Base-by-base conservation (phyloP, 2,888 invertebrate genomes). In the Geotrupes spiniger region DNA sequence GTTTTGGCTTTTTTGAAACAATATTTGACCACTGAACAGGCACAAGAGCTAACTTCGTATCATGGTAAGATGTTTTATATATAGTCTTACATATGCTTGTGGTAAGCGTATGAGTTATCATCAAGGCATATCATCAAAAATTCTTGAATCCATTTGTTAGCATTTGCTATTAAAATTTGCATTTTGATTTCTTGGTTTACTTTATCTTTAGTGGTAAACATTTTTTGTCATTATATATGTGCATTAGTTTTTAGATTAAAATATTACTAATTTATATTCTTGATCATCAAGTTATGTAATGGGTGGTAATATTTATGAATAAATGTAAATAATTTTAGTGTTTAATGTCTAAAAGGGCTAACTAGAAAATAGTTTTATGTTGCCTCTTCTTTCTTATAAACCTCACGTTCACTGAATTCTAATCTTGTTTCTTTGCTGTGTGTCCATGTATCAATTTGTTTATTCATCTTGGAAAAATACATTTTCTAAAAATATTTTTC, bases 1-100 rank as follows among this genome's bases (percentile, higher is more conserved):
- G 81, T 97, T 57, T 77, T 96, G 36, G 67, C 78, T 1, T 88
- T 82, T 69, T 77, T 97, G 42, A 83, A 85, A 56, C 76, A 79
- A 14, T 82, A 83, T 59, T 71, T 96, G 40, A 80, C 80, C 51
- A 76, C 78, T 15, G 84, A 87, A 4, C 81, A 87, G 47, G 79
- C 80, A 65, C 69, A 77, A 1, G 73, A 80, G 46, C 76, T 96
- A 1, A 78, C 82, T 36, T 74, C 77, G 40, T 91, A 85, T 72
- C 89, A 94, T 76, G 92, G 93, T 93, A 74, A 71, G 74, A 66
- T n/a, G 55, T 41, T 47, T n/a, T 10, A 29, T 31, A 11, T 14
- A 12, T 12, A 28, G 2, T 40, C 27, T 28, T 2, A 14, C 27
- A 10, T 4, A 25, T 5, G n/a, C n/a, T n/a, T n/a, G n/a, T n/a